phyloP scores from a whole-genome alignment of 2,113 vertebrate genomes.

The Macroglossus sobrinus region DNA sequence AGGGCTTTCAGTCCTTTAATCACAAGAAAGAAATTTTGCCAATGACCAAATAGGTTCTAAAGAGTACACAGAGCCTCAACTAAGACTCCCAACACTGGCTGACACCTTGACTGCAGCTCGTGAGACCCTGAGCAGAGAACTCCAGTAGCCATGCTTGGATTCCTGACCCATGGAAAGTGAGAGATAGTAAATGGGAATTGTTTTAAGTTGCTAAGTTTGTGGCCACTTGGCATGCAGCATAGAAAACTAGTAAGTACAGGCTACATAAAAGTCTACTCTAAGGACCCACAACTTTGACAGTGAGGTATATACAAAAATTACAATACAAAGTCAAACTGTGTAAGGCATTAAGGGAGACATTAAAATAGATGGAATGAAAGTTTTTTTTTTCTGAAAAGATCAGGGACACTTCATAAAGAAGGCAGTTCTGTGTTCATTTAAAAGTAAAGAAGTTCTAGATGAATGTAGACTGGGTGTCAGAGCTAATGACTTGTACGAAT shows the following conservation, averaged over 20 bases:
- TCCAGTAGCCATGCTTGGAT: neutral
- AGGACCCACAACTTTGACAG: neutral
- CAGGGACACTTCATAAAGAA: neutral
- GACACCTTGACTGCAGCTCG: neutral
- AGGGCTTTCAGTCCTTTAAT: neutral
- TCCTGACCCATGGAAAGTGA: neutral
- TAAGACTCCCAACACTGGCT: neutral
- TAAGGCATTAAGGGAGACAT: neutral
- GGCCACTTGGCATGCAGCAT: neutral
- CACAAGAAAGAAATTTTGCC: neutral
- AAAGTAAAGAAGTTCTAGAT: neutral
- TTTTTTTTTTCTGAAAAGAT: neutral
- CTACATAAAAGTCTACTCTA: neutral
- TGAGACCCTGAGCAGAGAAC: neutral
- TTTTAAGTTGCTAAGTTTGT: neutral
- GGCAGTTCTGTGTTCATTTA: neutral
- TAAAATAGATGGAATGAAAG: neutral
- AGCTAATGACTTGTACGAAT: neutral
- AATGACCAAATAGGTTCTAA: neutral
- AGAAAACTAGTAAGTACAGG: neutral
- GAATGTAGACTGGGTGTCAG: neutral
- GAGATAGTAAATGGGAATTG: neutral
- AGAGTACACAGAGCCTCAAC: neutral
- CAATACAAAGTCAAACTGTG: neutral
- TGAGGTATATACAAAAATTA: neutral